Percentiles rank a stretch among this genome's conserved stretches.
Conservation (phyloP, 2,888 invertebrate species). For the Hirudinaria manillensis region DNA sequence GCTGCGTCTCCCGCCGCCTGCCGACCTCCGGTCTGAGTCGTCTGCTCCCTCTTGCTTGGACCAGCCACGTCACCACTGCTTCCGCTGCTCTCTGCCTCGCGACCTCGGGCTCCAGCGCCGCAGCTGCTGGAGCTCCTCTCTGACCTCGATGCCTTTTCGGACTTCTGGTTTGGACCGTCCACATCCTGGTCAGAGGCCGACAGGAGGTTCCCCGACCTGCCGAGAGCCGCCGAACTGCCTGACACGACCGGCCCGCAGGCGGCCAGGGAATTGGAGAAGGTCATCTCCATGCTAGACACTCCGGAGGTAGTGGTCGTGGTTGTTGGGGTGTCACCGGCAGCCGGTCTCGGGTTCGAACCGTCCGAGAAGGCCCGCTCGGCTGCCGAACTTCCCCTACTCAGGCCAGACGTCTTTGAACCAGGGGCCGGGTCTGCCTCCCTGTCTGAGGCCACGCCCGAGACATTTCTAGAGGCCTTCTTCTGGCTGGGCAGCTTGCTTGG, state of each 20-base stretch:
- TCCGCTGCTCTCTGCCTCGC: conserved; percentile 23
- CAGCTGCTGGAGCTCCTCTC: conserved; percentile 13
- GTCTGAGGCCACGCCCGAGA: background rate
- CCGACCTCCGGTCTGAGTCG: background rate
- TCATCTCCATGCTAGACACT: conserved; percentile 34
- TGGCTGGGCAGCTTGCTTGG: conserved; percentile 23
- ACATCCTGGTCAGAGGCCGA: conserved; percentile 2
- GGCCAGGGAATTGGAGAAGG: conserved; percentile 30
- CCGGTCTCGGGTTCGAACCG: background rate
- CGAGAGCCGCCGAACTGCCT: background rate
- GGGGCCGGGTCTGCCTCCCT: background rate
- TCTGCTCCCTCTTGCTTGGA: conserved; percentile 12
- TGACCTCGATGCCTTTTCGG: background rate
- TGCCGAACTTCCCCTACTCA: background rate
- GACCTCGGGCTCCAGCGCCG: background rate
- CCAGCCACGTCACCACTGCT: conserved; percentile 2
- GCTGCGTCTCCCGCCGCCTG: background rate
- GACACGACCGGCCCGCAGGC: background rate
- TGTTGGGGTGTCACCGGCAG: conserved; percentile 20
- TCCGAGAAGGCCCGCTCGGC: conserved; percentile 7
- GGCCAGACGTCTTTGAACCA: background rate
- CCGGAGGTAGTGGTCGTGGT: conserved; percentile 35
- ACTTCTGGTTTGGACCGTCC: background rate
- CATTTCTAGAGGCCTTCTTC: conserved; percentile 10
- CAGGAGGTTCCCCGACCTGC: conserved; percentile 4